Evolutionary conservation across 2,797 vertebrate species (phyloP).

Genomic region (Gymnopithys bicolor): DNA sequence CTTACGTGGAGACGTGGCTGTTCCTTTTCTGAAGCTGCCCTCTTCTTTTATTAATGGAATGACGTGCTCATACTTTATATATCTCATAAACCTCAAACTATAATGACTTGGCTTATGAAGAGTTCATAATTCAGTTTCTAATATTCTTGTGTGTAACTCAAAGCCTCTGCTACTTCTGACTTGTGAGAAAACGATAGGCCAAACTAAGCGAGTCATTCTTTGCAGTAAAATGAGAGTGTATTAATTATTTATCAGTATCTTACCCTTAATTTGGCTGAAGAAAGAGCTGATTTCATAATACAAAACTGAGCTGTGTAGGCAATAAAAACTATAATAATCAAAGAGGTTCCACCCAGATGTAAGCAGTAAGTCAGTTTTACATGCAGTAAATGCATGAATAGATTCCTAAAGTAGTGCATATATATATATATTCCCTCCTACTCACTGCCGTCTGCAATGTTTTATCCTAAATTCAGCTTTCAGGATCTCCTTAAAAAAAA

Average conservation of each 20-base stretch:
- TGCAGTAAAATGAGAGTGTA: conserved; percentile 47
- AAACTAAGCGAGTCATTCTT: conserved; percentile 15
- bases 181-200: conserved; percentile 53
- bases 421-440: neutral
- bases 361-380: conserved; percentile 17
- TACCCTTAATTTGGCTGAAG: conserved; percentile 37
- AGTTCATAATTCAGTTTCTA: conserved; percentile 30
- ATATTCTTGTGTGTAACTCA: conserved; percentile 35
- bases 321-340: conserved; percentile 13
- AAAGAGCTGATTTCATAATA: conserved; percentile 41
- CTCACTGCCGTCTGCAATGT: neutral
- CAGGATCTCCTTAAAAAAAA: neutral
- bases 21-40: conserved; percentile 33
- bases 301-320: neutral
- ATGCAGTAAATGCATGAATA: conserved; percentile 22
- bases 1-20: neutral
- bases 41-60: conserved; percentile 69
- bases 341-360: conserved; percentile 33
- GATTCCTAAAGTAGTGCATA: neutral
- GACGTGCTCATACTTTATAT: conserved; percentile 17
- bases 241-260: conserved; percentile 46
- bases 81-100: conserved; percentile 12
- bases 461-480: neutral
- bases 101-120: conserved; percentile 38
- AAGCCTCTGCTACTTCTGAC: conserved; percentile 42